phyloP scores from a whole-genome alignment of 2,113 vertebrate species.

The Phyllopteryx taeniolatus region DNA sequence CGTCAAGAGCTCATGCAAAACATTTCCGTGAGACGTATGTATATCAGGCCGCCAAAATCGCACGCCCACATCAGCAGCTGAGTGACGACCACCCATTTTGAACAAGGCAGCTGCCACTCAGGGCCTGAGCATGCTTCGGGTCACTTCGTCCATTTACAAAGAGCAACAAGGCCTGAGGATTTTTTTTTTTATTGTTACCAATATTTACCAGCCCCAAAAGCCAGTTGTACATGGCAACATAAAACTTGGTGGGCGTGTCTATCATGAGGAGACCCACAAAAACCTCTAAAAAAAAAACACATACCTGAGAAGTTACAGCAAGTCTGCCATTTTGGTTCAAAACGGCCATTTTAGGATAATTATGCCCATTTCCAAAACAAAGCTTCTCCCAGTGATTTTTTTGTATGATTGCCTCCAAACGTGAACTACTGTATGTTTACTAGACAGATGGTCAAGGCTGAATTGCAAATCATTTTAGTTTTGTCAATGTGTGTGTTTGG shows the following conservation, averaged over 20 bases:
- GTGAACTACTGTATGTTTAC: too few species aligned
- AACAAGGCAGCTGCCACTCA: constrained; percentile 56
- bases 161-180: too few species aligned
- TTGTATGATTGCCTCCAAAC: too few species aligned
- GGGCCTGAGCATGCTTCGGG: background rate
- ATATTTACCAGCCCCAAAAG: too few species aligned
- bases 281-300: too few species aligned
- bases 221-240: too few species aligned
- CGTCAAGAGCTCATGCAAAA: constrained; percentile 64
- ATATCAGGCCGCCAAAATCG: constrained; percentile 38
- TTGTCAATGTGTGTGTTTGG: constrained; percentile 67
- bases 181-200: too few species aligned
- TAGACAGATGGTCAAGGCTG: too few species aligned
- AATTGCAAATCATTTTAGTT: constrained; percentile 60
- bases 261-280: too few species aligned
- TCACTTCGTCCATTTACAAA: too few species aligned
- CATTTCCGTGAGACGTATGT: constrained; percentile 57
- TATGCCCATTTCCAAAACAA: background rate
- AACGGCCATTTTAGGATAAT: background rate
- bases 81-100: constrained; percentile 61
- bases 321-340: background rate
- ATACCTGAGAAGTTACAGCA: too few species aligned
- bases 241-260: too few species aligned
- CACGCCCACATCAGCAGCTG: constrained; percentile 46
- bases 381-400: background rate